Percentiles rank a stretch among this genome's conserved stretches.
Conservation (phyloP, 2,888 invertebrate genomes). For the Argyra leucocephala region DNA sequence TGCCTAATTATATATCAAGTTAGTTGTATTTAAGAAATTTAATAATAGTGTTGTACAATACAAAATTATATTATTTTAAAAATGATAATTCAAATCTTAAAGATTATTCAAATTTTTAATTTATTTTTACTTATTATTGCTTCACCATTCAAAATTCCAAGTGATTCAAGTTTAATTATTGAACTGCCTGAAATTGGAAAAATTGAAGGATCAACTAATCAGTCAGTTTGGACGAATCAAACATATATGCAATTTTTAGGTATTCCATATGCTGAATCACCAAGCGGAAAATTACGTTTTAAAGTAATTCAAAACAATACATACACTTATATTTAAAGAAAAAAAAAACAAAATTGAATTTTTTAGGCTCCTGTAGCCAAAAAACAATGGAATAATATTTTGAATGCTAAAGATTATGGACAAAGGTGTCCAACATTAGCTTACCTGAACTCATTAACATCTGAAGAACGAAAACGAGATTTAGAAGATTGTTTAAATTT, state of each 20-base stretch:
- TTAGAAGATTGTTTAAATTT: conserved; percentile 41
- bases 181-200: conserved; percentile 31
- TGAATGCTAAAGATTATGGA: conserved; percentile 33
- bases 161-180: conserved; percentile 16
- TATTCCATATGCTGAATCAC: conserved; percentile 40
- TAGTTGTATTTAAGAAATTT: too few species aligned
- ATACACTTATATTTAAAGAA: neutral
- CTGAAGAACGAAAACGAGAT: conserved; percentile 27
- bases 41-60: too few species aligned
- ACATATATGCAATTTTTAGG: conserved; percentile 37
- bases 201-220: conserved; percentile 31
- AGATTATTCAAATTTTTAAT: too few species aligned
- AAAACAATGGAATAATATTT: conserved; percentile 33
- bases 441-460: conserved; percentile 24
- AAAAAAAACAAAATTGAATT: conserved; percentile 9
- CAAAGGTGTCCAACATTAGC: conserved; percentile 37
- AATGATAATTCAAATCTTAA: too few species aligned
- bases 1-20: too few species aligned
- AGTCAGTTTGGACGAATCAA: conserved; percentile 34
- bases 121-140: too few species aligned
- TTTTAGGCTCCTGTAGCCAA: conserved; percentile 33
- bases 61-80: too few species aligned
- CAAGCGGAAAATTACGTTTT: conserved; percentile 33
- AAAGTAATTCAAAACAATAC: conserved; percentile 27
- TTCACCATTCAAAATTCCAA: neutral